phyloP scores from a whole-genome alignment of 30 jellyfish, hydroid and myxozoan genomes.

The Cassiopea xamachana region DNA sequence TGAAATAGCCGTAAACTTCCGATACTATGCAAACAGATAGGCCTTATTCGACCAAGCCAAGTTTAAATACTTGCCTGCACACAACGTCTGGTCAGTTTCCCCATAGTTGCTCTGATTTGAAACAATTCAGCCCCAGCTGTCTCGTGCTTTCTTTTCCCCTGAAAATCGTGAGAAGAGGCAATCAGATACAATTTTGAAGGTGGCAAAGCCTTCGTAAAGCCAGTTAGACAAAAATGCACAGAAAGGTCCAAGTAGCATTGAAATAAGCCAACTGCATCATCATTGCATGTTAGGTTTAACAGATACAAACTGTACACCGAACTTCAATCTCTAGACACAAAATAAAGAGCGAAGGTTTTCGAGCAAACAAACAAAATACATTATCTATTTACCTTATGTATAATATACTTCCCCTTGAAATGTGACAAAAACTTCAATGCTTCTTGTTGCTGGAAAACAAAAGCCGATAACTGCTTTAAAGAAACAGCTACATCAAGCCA shows the following conservation, averaged over 20 bases:
- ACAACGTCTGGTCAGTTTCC: conserved; percentile 96
- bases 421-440: conserved; percentile 95
- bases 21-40: too few species aligned
- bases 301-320: too few species aligned
- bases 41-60: neutral
- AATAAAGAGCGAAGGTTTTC: neutral
- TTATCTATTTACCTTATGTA: conserved; percentile 67
- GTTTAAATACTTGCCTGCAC: conserved; percentile 62
- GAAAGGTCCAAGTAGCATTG: too few species aligned
- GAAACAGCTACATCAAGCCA: neutral
- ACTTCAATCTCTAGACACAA: neutral
- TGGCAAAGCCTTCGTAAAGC: too few species aligned
- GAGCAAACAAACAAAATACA: neutral
- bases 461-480: neutral
- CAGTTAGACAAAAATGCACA: too few species aligned
- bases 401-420: conserved; percentile 90
- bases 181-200: too few species aligned
- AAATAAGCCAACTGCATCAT: too few species aligned
- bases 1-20: too few species aligned
- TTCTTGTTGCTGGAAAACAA: conserved; percentile 87
- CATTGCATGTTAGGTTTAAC: too few species aligned
- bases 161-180: neutral
- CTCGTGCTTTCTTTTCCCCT: conserved; percentile 89
- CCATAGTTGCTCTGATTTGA: conserved; percentile 98
- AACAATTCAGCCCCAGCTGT: conserved; percentile 75